Base-by-base conservation (phyloP, 2,888 invertebrate species). In the Cryptocephalus moraei region DNA sequence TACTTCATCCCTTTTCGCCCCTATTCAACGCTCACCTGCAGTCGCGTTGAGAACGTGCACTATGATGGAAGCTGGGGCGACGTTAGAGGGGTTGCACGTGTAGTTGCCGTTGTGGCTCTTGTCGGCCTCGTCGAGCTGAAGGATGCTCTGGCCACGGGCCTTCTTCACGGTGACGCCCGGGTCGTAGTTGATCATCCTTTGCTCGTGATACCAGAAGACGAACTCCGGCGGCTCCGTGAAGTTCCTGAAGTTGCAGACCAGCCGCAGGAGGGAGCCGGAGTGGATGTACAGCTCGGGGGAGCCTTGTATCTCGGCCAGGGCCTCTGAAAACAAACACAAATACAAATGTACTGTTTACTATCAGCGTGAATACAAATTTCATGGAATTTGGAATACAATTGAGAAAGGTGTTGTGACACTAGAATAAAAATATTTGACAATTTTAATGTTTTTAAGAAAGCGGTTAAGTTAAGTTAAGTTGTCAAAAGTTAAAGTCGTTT, bases 1-100 rank as follows among this genome's bases (percentile, higher is more conserved):
- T n/a, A n/a, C n/a, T n/a, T n/a, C 22, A 6, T 22, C 22, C 6
- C 22, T 22, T 22, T 4, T 6, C 3, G 6, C 22, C 22, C 22
- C 22, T 32, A n/a, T n/a, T n/a, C n/a, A 42, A 49, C 4, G 12
- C 55, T 53, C 56, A 69, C 69, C 69, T 59, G 67, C 69, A 22
- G 68, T 75, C 74, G 83, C 82, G 61, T 82, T 82, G 44, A 84
- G 75, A 13, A 84, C 83, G 62, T 84, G 83, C 38, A 84, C 82
- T 39, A 80, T 75, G 33, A 83, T 81, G 9, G 78, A 79, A 55
- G 82, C 80, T 0, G 82, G 76, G 31, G 77, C 73, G 10, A 81
- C 80, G 38, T 82, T 82, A 8, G 79, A 76, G 14, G 83, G 82
- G 1, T 78, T 78, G 60, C 84, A 83, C 11, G 82, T 83, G 68